Percentiles rank a stretch among this genome's conserved stretches.
These are phyloP conservation scores for Hippocampus barbouri DNA, from an alignment of 2,113 vertebrate genomes.

Conservation along the genomic window DNA sequence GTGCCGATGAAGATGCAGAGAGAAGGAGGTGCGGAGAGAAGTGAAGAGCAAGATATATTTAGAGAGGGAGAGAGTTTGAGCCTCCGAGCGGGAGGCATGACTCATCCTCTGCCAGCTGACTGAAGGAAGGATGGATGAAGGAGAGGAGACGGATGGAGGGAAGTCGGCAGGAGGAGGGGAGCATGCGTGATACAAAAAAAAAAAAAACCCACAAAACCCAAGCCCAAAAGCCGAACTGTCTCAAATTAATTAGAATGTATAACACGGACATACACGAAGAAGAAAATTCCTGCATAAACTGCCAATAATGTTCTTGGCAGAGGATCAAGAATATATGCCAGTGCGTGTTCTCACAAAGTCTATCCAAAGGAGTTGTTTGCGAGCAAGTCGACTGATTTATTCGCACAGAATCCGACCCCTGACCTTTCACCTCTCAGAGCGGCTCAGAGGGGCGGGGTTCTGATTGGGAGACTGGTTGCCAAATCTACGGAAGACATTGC, in stretches of 20 bases:
- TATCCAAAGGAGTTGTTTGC: too few relatives aligned
- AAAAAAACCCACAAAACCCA: conserved; percentile 27
- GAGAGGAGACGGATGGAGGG: conserved; percentile 46
- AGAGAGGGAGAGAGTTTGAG: conserved; percentile 57
- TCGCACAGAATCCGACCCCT: background rate
- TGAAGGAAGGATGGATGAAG: conserved; percentile 61
- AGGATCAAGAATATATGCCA: too few relatives aligned
- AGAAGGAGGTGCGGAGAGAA: conserved; percentile 39
- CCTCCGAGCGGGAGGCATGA: conserved; percentile 70
- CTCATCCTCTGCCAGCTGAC: conserved; percentile 73
- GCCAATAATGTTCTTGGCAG: too few relatives aligned
- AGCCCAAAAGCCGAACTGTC: conserved; percentile 1
- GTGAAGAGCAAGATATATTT: conserved; percentile 62
- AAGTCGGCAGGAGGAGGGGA: conserved; percentile 14
- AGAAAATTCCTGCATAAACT: too few relatives aligned
- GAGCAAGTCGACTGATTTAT: too few relatives aligned
- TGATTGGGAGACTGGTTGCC: background rate
- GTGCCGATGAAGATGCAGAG: conserved; percentile 38
- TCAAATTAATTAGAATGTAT: too few relatives aligned
- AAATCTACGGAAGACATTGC: background rate
- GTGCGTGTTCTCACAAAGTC: too few relatives aligned
- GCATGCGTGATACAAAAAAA: background rate
- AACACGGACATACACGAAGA: too few relatives aligned
- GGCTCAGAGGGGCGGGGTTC: background rate
- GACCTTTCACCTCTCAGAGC: conserved; percentile 3